A percentile compares a stretch with the other conserved stretches of the same genome.
Evolutionary conservation across 2,113 vertebrate species (phyloP).

Genomic region (Camelus bactrianus): DNA sequence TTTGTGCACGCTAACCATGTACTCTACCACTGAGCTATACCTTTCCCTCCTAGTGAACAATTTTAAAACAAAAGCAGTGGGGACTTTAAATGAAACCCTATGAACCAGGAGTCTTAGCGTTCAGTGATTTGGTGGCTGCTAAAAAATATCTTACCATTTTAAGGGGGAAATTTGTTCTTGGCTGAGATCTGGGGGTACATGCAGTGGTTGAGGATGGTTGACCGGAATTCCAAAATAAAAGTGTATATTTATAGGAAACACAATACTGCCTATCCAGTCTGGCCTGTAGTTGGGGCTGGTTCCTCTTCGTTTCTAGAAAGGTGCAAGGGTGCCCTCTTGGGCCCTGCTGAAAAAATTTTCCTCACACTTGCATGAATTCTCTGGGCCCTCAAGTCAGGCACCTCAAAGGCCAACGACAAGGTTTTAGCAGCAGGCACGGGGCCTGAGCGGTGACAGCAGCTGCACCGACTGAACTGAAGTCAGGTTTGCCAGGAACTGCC

Average conservation of each 20-base stretch:
- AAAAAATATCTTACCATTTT: slow-evolving; percentile 27
- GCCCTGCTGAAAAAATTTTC: neutral
- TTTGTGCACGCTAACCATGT: too few relatives aligned
- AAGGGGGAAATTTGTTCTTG: neutral
- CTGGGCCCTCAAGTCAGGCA: neutral
- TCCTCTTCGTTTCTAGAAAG: slow-evolving; percentile 47
- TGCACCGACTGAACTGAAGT: neutral
- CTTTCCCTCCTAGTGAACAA: neutral
- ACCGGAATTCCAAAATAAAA: slow-evolving; percentile 38
- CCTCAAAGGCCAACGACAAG: neutral
- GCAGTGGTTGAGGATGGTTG: neutral
- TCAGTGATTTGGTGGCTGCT: neutral
- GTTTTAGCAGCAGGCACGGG: neutral
- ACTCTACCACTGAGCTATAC: too few relatives aligned
- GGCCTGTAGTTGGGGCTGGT: neutral
- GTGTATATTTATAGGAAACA: neutral
- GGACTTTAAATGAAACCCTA: neutral
- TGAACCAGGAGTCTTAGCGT: neutral
- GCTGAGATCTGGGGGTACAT: neutral
- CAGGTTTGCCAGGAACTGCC: neutral
- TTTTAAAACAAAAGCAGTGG: slow-evolving; percentile 28
- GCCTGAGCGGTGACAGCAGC: neutral
- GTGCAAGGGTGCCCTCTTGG: slow-evolving; percentile 70
- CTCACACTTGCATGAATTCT: neutral
- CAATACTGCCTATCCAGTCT: neutral